Percentiles rank a stretch among this genome's conserved stretches.
Evolutionary conservation across 2,113 vertebrate genomes (phyloP).

Genomic region (Engraulis encrasicolus): DNA sequence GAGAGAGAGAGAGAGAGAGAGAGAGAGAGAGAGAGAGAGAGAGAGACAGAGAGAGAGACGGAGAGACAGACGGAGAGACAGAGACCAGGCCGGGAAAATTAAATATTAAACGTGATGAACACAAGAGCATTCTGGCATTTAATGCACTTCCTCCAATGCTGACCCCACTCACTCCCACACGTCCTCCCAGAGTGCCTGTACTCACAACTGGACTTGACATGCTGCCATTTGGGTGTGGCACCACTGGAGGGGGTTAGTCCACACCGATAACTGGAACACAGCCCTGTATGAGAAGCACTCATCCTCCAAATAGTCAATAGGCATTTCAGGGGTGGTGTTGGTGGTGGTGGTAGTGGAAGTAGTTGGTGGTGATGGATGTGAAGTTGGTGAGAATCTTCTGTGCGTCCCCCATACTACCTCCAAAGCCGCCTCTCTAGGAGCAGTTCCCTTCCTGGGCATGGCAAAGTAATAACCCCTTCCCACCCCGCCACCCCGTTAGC

Average conservation of each 20-base stretch:
- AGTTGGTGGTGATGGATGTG: conserved; percentile 13
- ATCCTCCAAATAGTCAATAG: conserved; percentile 65
- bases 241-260: neutral
- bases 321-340: conserved; percentile 55
- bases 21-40: neutral
- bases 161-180: neutral
- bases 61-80: neutral
- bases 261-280: conserved; percentile 17
- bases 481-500: conserved; percentile 59
- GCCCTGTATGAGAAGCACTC: conserved; percentile 1
- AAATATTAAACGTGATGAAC: neutral
- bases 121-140: neutral
- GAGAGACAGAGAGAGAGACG: neutral
- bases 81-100: no score
- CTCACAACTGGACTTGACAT: neutral
- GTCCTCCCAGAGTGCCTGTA: neutral
- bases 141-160: neutral
- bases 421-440: neutral
- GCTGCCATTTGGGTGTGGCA: neutral
- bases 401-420: neutral
- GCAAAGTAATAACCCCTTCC: neutral
- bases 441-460: neutral
- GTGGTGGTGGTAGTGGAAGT: neutral
- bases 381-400: conserved; percentile 53
- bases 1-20: neutral